Evolutionary conservation across 2,888 invertebrate species (phyloP).

Genomic region (Amphipyra tragopoginis): DNA sequence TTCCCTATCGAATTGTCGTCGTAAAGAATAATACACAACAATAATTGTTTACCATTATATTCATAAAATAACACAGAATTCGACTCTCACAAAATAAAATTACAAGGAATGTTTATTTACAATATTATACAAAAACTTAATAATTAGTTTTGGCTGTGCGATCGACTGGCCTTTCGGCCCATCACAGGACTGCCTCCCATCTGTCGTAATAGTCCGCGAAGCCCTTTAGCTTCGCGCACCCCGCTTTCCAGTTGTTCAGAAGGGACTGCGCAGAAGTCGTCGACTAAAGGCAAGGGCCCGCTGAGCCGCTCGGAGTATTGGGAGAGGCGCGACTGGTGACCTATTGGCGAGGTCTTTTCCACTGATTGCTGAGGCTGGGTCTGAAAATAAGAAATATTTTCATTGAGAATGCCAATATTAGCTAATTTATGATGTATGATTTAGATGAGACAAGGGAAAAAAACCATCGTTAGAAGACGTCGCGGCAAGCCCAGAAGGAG

Average conservation of each 20-base stretch:
- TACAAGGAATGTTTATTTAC: slow-evolving; percentile 50
- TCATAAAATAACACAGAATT: slow-evolving; percentile 42
- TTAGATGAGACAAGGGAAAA: no score
- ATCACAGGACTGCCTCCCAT: slow-evolving; percentile 96
- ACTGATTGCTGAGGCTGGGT: slow-evolving; percentile 66
- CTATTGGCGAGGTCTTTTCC: slow-evolving; percentile 86
- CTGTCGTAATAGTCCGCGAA: slow-evolving; percentile 94
- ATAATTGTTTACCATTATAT: slow-evolving; percentile 28
- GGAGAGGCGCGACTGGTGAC: slow-evolving; percentile 91
- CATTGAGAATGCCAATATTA: background rate
- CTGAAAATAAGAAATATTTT: slow-evolving; percentile 46
- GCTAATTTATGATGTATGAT: no score
- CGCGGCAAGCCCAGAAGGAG: no score
- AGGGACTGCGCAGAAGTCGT: slow-evolving; percentile 97
- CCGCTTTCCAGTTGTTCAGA: slow-evolving; percentile 92
- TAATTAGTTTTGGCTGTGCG: slow-evolving; percentile 85
- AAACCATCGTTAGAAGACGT: no score
- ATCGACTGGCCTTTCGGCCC: slow-evolving; percentile 91
- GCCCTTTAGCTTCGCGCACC: slow-evolving; percentile 92
- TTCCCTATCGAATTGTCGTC: background rate
- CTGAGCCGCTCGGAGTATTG: slow-evolving; percentile 89
- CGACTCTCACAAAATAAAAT: slow-evolving; percentile 34
- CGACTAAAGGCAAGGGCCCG: slow-evolving; percentile 94
- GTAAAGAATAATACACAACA: slow-evolving; percentile 18
- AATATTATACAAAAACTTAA: slow-evolving; percentile 27